Percentiles rank a stretch among this genome's conserved stretches.
Conservation (phyloP, 2,797 vertebrate species). For the Brachyalestes nurse region DNA sequence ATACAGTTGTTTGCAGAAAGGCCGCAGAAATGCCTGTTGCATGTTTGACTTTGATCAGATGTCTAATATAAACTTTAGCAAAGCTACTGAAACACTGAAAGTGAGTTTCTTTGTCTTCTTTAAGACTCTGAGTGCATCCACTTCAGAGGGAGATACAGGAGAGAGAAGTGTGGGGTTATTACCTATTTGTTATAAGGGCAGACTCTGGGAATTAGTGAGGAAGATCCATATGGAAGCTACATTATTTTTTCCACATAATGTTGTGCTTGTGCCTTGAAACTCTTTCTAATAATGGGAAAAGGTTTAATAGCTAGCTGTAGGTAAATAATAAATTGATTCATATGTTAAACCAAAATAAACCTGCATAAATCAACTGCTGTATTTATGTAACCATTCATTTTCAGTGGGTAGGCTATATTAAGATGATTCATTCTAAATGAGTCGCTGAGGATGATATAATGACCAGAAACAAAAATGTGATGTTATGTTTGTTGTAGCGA, state of each 20-base stretch:
- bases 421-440: conserved; percentile 20
- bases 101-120: too few relatives aligned
- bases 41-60: too few relatives aligned
- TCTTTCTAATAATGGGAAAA: background rate
- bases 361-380: background rate
- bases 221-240: too few relatives aligned
- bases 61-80: too few relatives aligned
- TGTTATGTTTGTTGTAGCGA: conserved; percentile 19
- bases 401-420: conserved; percentile 14
- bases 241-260: background rate
- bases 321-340: background rate
- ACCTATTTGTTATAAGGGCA: too few relatives aligned
- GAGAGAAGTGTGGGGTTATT: too few relatives aligned
- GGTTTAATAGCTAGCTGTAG: background rate
- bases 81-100: too few relatives aligned
- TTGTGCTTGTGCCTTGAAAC: background rate
- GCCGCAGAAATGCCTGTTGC: too few relatives aligned
- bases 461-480: conserved; percentile 22
- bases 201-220: too few relatives aligned
- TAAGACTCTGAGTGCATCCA: too few relatives aligned
- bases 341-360: background rate
- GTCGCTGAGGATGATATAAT: conserved; percentile 29
- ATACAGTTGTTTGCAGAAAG: too few relatives aligned
- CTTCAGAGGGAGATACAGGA: too few relatives aligned
- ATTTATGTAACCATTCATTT: conserved; percentile 33